phyloP scores from a whole-genome alignment of 2,888 invertebrate genomes.

The Netelia fuscicornis region DNA sequence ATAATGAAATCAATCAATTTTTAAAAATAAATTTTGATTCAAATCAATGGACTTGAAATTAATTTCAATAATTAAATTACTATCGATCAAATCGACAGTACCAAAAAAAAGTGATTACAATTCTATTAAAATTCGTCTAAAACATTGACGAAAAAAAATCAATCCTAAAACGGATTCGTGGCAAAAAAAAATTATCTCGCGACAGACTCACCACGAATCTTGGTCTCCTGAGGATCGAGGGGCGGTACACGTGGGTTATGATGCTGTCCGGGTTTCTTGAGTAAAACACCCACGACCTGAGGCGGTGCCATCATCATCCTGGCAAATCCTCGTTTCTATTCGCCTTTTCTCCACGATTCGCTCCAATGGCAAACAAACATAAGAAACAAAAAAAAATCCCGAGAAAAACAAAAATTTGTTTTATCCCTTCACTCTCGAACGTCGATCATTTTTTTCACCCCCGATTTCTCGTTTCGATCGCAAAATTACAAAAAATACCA shows the following conservation, averaged over 20 bases:
- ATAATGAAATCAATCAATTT: too few relatives aligned
- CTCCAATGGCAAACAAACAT: conserved; percentile 4
- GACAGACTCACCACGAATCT: conserved; percentile 79
- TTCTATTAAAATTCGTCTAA: too few relatives aligned
- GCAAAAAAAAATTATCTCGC: neutral
- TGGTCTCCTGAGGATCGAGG: conserved; percentile 82
- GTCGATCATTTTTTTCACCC: conserved; percentile 26
- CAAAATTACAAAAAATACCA: neutral
- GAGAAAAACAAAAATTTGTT: neutral
- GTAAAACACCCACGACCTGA: conserved; percentile 82
- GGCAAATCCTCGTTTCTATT: conserved; percentile 38
- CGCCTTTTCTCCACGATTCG: conserved; percentile 19
- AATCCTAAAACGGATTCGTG: neutral
- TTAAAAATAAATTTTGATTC: too few relatives aligned
- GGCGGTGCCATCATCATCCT: conserved; percentile 83
- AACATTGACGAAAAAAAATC: neutral
- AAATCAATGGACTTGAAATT: too few relatives aligned
- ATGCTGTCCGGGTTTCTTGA: conserved; percentile 82
- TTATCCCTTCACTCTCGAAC: conserved; percentile 6
- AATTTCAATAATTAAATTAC: too few relatives aligned
- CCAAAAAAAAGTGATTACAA: neutral
- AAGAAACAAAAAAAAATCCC: neutral
- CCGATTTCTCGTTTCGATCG: neutral
- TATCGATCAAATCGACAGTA: neutral
- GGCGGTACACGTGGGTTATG: conserved; percentile 78